Conservation (phyloP, 1,140 invertebrate genomes). For the Drosophila carrolli region DNA sequence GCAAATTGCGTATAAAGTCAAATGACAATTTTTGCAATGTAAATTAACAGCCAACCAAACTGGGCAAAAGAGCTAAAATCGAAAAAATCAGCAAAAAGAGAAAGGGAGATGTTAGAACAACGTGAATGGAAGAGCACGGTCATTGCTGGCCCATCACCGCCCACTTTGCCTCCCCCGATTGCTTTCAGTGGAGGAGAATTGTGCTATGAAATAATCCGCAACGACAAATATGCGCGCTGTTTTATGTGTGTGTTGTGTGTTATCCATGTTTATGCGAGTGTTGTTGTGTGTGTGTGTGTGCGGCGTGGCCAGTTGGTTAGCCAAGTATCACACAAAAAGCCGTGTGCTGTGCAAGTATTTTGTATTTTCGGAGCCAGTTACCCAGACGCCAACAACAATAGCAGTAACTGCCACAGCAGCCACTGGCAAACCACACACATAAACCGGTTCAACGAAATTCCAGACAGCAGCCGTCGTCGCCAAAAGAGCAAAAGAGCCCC, state of each 20-base stretch:
- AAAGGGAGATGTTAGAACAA: conserved; percentile 15
- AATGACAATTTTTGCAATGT: conserved; percentile 50
- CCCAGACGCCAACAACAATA: conserved; percentile 59
- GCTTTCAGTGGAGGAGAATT: conserved; percentile 56
- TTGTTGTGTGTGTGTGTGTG: conserved; percentile 30
- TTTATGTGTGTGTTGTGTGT: conserved; percentile 29
- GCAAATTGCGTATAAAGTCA: conserved; percentile 48
- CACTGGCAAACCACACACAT: conserved; percentile 47
- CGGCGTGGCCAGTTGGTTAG: conserved; percentile 67
- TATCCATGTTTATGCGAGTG: conserved; percentile 29
- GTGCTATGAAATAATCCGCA: conserved; percentile 74
- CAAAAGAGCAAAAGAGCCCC: conserved; percentile 33
- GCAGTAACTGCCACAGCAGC: conserved; percentile 39
- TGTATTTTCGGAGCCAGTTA: conserved; percentile 71
- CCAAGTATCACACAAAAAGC: conserved; percentile 68
- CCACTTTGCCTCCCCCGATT: neutral
- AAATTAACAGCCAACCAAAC: conserved; percentile 39
- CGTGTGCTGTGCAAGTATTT: conserved; percentile 66
- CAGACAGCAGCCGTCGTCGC: conserved; percentile 50
- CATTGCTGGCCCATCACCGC: conserved; percentile 8
- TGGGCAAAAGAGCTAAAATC: conserved; percentile 22
- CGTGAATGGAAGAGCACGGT: conserved; percentile 34
- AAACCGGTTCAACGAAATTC: conserved; percentile 75
- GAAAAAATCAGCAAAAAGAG: conserved; percentile 1
- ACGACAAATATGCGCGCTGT: conserved; percentile 75